Conservation (phyloP, 2,113 vertebrate genomes). For the Gallinago paraguaiae region DNA sequence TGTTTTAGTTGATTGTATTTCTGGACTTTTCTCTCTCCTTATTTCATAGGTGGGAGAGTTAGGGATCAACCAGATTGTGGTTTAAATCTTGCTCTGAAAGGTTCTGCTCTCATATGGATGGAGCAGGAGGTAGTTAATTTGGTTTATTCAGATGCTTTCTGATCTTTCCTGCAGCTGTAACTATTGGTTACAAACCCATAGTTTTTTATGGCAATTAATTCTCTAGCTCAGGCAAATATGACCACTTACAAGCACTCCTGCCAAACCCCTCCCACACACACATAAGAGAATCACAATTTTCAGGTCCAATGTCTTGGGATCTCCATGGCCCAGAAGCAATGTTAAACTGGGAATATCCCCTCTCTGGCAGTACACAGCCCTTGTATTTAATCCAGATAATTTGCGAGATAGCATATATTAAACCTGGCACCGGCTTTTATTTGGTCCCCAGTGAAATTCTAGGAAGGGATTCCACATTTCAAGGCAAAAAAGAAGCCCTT, state of each 20-base stretch:
- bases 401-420: conserved; percentile 54
- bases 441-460: conserved; percentile 39
- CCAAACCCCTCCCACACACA: conserved; percentile 16
- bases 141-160: conserved; percentile 28
- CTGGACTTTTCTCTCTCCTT: background rate
- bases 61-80: background rate
- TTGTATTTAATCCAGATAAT: conserved; percentile 57
- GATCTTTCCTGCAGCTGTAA: conserved; percentile 49
- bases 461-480: conserved; percentile 52
- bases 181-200: conserved; percentile 43
- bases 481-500: conserved; percentile 20
- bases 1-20: background rate
- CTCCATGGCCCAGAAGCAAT: conserved; percentile 25
- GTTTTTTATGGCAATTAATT: conserved; percentile 52
- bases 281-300: background rate
- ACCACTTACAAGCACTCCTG: conserved; percentile 27
- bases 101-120: background rate
- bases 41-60: background rate
- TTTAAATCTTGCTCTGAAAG: background rate
- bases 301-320: conserved; percentile 36
- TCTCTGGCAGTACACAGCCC: conserved; percentile 2
- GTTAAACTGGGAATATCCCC: conserved; percentile 35
- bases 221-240: conserved; percentile 19
- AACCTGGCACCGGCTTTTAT: conserved; percentile 42
- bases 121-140: conserved; percentile 6